Evolutionary conservation across 2,888 invertebrate species (phyloP), one percentile per base, ranked within the genome.

Genomic region (Megaustenia siamemsis): DNA sequence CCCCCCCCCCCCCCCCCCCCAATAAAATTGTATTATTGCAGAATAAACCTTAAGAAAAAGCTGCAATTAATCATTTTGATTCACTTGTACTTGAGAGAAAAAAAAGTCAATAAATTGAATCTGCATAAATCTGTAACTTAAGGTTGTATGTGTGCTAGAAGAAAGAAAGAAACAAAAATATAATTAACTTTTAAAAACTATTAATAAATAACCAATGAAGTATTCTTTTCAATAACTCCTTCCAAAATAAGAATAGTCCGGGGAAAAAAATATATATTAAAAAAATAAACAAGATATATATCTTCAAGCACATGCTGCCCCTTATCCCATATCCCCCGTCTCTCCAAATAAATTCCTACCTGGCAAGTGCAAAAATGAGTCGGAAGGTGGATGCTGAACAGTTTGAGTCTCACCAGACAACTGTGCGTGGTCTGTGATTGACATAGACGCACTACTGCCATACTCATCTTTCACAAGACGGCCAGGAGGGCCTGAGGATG

Each of bases 401-500:
- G 92, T 91, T 86, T 92, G 91, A 10, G 85, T 81, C 45, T 80
- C 84, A 10, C 84, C 79, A 21, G 73, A 75, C 63, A 84, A 28
- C 24, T 88, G 87, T 49, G 87, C 86, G 66, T 91, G 90, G 10
- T 88, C 89, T 6, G 90, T 88, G 32, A 80, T 63, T 76, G 86
- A 75, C 83, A 78, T 75, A 28, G 83, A 81, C 28, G 85, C 80
- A n/a, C 83, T 85, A 63, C 86, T 80, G 12, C 91, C 89, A 85
- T 98, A 98, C 93, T 98, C 98, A 95, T 98, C 98, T 94, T 98
- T 98, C 53, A 98, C 97, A 89, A 97, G 95, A 89, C 97, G 96
- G 92, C 97, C 96, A 10, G 93, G 92, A n/a, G 93, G 93, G 73
- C 92, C 93, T 93, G 86, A 18, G 81, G 49, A 78, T 78, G 63